Conservation (phyloP, 2,113 vertebrate genomes). For the Xiphophorus maculatus region DNA sequence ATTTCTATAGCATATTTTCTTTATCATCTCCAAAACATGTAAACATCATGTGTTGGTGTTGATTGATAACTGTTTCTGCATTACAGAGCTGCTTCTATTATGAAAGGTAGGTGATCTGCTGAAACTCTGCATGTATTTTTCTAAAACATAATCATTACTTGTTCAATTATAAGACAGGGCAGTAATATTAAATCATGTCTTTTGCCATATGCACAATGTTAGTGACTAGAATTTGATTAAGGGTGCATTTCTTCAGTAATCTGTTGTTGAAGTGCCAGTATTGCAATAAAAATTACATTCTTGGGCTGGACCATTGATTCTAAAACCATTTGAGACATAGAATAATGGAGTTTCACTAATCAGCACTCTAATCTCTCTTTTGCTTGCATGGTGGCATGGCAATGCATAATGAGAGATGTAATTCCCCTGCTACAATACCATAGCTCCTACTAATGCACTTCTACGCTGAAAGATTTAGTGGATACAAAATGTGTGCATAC, state of each 20-base stretch:
- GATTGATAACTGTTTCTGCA: no score
- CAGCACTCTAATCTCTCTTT: slow-evolving; percentile 63
- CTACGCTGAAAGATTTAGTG: slow-evolving; percentile 13
- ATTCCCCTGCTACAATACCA: slow-evolving; percentile 30
- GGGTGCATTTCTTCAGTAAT: slow-evolving; percentile 12
- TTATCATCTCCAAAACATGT: neutral
- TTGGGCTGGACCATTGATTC: slow-evolving; percentile 52
- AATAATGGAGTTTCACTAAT: slow-evolving; percentile 62
- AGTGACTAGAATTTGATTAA: neutral
- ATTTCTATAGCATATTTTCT: neutral
- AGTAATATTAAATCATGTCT: neutral
- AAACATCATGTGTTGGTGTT: no score
- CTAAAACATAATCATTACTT: neutral
- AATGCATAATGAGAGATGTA: slow-evolving; percentile 56
- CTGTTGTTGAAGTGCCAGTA: slow-evolving; percentile 7
- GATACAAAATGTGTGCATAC: neutral
- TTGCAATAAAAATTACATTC: slow-evolving; percentile 41
- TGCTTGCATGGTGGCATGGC: slow-evolving; percentile 41
- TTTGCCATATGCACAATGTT: neutral
- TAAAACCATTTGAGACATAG: slow-evolving; percentile 52
- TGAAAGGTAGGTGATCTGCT: neutral
- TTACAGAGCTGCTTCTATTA: neutral
- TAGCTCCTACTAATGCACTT: slow-evolving; percentile 32
- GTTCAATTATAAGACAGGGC: neutral
- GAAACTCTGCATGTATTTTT: neutral